Base-by-base conservation (phyloP, 64 coral and sea anemone genomes). In the Montipora foliosa region DNA sequence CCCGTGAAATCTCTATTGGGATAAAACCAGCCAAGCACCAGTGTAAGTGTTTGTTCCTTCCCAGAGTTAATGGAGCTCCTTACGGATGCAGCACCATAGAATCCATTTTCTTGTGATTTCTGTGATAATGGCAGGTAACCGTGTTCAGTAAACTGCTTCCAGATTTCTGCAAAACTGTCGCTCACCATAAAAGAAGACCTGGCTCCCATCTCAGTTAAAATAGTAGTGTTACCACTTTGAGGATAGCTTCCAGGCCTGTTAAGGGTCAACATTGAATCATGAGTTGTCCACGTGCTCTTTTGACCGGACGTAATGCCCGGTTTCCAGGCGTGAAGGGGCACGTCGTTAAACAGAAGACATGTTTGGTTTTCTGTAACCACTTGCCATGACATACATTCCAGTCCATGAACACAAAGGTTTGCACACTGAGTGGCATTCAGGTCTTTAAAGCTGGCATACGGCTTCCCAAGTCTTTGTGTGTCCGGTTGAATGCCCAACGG, bases 21-120 rank as follows among this genome's bases (percentile, higher is more conserved):
- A 72, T 97, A 97, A 89, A 83, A 78, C 96, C 96, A 97, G 77
- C 89, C 92, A 89, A 97, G 91, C 67, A 97, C 93, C 79, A 97
- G 17, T 75, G 93, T 91, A 29, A 97, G 59, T 3, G 96, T 89
- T 22, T 86, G 84, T 12, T 87, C 90, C 22, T 97, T 57, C 15
- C 96, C 93, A 78, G 96, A 88, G 22, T 60, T 46, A 10, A 97
- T 55, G 7, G 47, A 92, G 19, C 81, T 75, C 48, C 44, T 97
- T 44, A 94, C 71, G 69, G 74, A 80, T 44, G 77, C 53, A 61
- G 87, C 91, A 8, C 96, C 96, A 92, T 97, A 85, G 58, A 97
- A 94, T 47, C 93, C 96, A 44, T 52, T 67, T 25, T 75, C 76
- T 67, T 49, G 21, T 25, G 69, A 76, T 77, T 74, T 73, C 3